Evolutionary conservation across 1,140 invertebrate genomes (phyloP).

Genomic region (Limonius californicus): DNA sequence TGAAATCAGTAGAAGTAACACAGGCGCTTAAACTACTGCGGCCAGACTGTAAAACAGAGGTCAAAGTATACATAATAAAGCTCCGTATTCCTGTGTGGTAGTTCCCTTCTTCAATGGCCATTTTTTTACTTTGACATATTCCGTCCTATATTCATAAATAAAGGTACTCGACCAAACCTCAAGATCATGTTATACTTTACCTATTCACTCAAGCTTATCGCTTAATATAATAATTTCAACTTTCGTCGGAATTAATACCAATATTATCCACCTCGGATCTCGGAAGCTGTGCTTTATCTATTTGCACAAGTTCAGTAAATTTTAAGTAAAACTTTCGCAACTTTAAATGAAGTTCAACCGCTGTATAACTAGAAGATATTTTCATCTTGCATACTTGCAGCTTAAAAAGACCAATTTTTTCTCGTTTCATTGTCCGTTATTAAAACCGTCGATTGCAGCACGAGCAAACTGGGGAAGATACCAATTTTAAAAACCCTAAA

Average conservation of each 20-base stretch:
- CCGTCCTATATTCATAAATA: too few relatives aligned
- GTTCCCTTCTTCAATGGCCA: not conserved
- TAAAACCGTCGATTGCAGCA: not conserved
- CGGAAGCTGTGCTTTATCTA: not conserved
- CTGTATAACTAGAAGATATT: conserved; percentile 1
- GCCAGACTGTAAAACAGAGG: conserved; percentile 16
- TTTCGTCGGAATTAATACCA: too few relatives aligned
- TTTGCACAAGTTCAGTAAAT: conserved; percentile 1
- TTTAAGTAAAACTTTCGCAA: not conserved
- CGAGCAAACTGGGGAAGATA: too few relatives aligned
- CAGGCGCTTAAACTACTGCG: conserved; percentile 18
- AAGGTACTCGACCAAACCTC: too few relatives aligned
- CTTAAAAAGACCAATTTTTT: not conserved
- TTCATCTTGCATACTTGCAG: not conserved
- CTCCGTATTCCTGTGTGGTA: conserved; percentile 5
- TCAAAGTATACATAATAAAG: conserved; percentile 24
- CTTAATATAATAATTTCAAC: too few relatives aligned
- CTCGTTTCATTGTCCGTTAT: not conserved
- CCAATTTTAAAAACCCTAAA: not conserved
- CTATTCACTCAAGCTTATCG: too few relatives aligned
- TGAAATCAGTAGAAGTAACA: conserved; percentile 20
- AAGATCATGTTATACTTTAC: too few relatives aligned
- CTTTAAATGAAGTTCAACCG: conserved; percentile 1
- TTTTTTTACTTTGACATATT: not conserved
- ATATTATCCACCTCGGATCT: too few relatives aligned